Conservation (phyloP, 1,140 invertebrate species). For the Aricia agestis region DNA sequence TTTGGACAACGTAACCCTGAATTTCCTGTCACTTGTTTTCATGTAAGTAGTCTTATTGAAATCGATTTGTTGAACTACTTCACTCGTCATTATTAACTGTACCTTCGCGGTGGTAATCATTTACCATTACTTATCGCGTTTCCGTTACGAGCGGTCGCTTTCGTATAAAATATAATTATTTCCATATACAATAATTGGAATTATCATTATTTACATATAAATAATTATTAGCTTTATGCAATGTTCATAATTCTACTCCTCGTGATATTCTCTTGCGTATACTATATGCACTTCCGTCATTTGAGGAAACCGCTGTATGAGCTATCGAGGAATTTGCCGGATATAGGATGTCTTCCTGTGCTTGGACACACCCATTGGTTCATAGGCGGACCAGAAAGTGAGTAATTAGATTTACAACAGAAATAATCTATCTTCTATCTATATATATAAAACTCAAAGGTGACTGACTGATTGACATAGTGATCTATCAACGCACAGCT, state of each 20-base stretch:
- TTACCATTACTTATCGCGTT: not conserved
- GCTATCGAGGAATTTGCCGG: constrained; percentile 40
- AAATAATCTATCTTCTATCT: too few species aligned
- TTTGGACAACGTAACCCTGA: too few species aligned
- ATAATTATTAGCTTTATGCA: constrained; percentile 19
- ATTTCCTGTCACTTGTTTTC: too few species aligned
- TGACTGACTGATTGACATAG: too few species aligned
- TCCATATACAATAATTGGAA: not conserved
- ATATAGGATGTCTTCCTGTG: constrained; percentile 40
- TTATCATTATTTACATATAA: not conserved
- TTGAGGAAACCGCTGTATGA: constrained; percentile 44
- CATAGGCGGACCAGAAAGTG: constrained; percentile 55
- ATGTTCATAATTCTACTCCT: constrained; percentile 42
- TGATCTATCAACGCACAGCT: too few species aligned
- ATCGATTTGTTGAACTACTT: not conserved
- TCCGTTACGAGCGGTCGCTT: not conserved
- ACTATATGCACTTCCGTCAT: constrained; percentile 43
- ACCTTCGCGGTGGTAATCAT: too few species aligned
- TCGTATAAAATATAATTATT: not conserved
- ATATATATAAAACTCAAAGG: too few species aligned
- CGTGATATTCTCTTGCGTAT: constrained; percentile 32
- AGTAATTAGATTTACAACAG: constrained; percentile 21
- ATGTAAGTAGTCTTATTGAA: too few species aligned
- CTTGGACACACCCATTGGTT: constrained; percentile 58
- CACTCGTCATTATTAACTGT: not conserved